phyloP scores from a whole-genome alignment of 92 coral and sea anemone genomes.

The Phenganax stokvisi region DNA sequence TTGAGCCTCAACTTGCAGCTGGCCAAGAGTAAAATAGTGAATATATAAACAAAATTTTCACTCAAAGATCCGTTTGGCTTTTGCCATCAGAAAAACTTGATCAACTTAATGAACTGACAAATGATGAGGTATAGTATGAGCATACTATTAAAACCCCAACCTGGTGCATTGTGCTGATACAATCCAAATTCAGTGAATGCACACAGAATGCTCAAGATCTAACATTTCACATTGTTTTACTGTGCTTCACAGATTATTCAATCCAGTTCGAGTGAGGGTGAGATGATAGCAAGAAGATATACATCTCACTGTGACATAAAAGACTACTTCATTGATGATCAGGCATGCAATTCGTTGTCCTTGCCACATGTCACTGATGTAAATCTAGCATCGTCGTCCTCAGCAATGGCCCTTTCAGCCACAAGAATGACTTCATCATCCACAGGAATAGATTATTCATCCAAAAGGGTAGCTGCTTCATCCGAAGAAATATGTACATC shows the following conservation, averaged over 20 bases:
- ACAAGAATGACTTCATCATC: too few relatives aligned
- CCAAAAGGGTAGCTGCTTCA: background rate
- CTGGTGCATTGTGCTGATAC: too few relatives aligned
- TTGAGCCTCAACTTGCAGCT: constrained; percentile 33
- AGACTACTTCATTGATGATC: background rate
- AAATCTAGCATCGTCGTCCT: too few relatives aligned
- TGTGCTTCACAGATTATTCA: background rate
- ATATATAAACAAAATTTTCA: constrained; percentile 41
- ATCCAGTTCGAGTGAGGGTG: constrained; percentile 12
- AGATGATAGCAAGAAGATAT: background rate
- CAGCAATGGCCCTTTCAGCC: too few relatives aligned
- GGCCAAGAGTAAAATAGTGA: constrained; percentile 52
- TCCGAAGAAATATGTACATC: background rate
- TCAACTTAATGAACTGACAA: background rate
- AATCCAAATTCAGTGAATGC: too few relatives aligned
- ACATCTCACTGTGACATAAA: constrained; percentile 13
- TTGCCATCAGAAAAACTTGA: constrained; percentile 47
- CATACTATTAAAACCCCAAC: background rate
- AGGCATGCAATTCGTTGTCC: too few relatives aligned
- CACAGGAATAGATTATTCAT: background rate
- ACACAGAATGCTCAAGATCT: too few relatives aligned
- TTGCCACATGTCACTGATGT: too few relatives aligned
- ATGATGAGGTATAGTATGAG: background rate
- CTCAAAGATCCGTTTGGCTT: constrained; percentile 49
- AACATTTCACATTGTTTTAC: background rate